Percentiles rank a stretch among this genome's conserved stretches.
These are phyloP conservation scores for Leptinotarsa lineolata DNA, from an alignment of 1,140 invertebrate species.

Conservation along the genomic window DNA sequence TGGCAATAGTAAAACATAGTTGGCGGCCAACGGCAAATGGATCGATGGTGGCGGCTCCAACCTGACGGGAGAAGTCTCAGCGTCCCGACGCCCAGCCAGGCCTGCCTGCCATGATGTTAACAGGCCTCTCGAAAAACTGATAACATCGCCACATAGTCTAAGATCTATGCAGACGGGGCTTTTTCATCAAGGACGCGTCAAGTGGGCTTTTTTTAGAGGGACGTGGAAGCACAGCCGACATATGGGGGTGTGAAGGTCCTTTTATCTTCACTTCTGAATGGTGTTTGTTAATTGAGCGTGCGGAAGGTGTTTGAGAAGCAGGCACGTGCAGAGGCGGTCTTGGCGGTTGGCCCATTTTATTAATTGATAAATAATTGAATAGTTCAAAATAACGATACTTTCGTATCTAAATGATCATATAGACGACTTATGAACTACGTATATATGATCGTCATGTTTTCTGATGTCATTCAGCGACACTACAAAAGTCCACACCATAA, in stretches of 20 bases:
- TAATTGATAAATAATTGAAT: too few relatives aligned
- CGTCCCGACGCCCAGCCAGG: conserved; percentile 25
- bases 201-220: conserved; percentile 6
- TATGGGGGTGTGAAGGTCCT: not conserved
- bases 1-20: conserved; percentile 24
- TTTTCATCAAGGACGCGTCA: conserved; percentile 26
- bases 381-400: too few relatives aligned
- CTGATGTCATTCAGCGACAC: too few relatives aligned
- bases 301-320: not conserved
- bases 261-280: not conserved
- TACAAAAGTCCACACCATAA: too few relatives aligned
- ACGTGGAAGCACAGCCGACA: not conserved
- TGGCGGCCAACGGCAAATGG: conserved; percentile 24
- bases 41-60: conserved; percentile 48
- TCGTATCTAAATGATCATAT: too few relatives aligned
- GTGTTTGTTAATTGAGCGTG: not conserved
- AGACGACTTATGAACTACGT: too few relatives aligned
- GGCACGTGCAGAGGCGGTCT: too few relatives aligned
- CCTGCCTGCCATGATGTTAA: conserved; percentile 22
- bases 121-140: conserved; percentile 30
- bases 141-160: conserved; percentile 28
- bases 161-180: conserved; percentile 21
- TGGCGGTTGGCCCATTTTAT: too few relatives aligned
- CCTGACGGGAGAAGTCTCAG: conserved; percentile 36
- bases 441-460: too few relatives aligned